phyloP scores from a whole-genome alignment of 2,113 vertebrate genomes.

The Apteryx owenii region DNA sequence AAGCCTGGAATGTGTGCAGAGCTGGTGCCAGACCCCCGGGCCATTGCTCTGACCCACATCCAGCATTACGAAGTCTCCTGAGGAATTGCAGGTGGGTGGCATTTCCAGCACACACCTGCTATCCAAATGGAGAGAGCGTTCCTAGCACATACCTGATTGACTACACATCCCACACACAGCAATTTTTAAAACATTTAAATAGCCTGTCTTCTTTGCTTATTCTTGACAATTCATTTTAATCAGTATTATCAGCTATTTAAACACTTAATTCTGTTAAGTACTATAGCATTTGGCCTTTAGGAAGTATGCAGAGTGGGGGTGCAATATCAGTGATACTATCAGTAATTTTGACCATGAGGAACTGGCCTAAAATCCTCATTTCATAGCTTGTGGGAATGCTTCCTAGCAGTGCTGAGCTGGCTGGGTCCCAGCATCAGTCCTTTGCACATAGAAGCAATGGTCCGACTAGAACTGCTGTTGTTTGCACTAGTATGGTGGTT shows the following conservation, averaged over 20 bases:
- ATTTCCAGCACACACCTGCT: neutral
- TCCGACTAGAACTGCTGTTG: neutral
- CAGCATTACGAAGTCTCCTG: rapidly evolving
- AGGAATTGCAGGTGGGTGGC: neutral
- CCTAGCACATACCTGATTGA: neutral
- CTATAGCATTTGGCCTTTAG: neutral
- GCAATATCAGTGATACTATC: neutral
- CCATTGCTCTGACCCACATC: neutral
- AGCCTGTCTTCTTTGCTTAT: neutral
- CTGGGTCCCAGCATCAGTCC: neutral
- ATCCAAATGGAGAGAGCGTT: rapidly evolving
- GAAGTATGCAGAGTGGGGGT: rapidly evolving
- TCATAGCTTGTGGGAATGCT: neutral
- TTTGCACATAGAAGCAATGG: neutral
- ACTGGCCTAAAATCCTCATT: neutral
- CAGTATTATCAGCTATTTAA: conserved; percentile 11
- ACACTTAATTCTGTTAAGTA: neutral
- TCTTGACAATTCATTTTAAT: conserved; percentile 40
- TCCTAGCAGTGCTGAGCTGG: neutral
- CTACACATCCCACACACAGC: neutral
- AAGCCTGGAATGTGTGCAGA: neutral
- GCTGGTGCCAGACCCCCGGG: neutral
- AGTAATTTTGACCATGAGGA: neutral
- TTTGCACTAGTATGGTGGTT: rapidly evolving
- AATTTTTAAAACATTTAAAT: neutral